phyloP scores from a whole-genome alignment of 2,888 invertebrate species.

The Osmoderma eremita region DNA sequence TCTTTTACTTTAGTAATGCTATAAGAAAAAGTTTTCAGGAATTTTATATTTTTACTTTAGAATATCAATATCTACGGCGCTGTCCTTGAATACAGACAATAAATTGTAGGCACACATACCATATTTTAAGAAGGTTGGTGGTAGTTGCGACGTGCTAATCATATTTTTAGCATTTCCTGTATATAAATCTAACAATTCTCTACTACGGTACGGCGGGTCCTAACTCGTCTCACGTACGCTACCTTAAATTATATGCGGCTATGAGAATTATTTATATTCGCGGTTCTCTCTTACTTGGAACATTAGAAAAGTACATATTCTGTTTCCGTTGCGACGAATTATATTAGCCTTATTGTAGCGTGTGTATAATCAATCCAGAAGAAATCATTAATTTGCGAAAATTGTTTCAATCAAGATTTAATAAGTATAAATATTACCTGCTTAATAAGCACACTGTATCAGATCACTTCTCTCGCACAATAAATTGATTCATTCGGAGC shows the following conservation, averaged over 20 bases:
- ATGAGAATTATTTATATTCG: conserved; percentile 27
- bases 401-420: too few species aligned
- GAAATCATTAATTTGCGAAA: too few species aligned
- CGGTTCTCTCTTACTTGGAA: conserved; percentile 7
- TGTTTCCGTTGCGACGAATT: neutral
- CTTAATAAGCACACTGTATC: too few species aligned
- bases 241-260: conserved; percentile 22
- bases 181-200: conserved; percentile 23
- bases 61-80: too few species aligned
- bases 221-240: conserved; percentile 17
- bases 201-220: conserved; percentile 10
- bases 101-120: conserved; percentile 17
- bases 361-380: too few species aligned
- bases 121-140: conserved; percentile 24
- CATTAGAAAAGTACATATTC: conserved; percentile 4
- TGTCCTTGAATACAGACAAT: neutral
- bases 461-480: too few species aligned
- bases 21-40: too few species aligned
- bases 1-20: too few species aligned
- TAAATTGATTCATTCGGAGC: too few species aligned
- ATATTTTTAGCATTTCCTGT: conserved; percentile 29
- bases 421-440: too few species aligned
- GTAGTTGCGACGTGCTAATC: conserved; percentile 7
- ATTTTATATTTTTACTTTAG: too few species aligned
- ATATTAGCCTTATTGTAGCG: too few species aligned